These are phyloP conservation scores for Alca torda DNA, from an alignment of 2,797 vertebrate species.

Conservation along the genomic window DNA sequence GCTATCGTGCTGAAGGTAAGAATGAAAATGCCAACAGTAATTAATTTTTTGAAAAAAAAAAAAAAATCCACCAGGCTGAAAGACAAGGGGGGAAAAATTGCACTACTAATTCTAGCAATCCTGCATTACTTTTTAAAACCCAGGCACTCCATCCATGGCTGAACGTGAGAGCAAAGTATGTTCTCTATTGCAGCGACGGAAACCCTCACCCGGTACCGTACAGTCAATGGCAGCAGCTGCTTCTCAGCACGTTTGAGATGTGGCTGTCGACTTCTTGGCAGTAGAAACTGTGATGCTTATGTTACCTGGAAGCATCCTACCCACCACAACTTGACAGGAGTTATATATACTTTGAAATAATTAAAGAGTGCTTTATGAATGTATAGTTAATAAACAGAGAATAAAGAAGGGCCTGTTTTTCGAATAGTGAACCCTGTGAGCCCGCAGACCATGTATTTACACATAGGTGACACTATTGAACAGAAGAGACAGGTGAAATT, in stretches of 20 bases:
- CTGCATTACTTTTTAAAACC: not conserved
- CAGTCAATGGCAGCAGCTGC: not conserved
- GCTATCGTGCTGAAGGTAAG: not conserved
- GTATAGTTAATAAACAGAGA: not conserved
- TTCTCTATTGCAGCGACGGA: not conserved
- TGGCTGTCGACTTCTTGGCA: not conserved
- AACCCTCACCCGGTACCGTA: accelerated
- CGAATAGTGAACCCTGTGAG: not conserved
- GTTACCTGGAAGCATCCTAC: not conserved
- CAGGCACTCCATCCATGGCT: not conserved
- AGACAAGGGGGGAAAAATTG: not conserved
- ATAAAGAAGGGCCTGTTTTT: not conserved
- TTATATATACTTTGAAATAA: not conserved
- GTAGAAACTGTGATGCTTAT: not conserved
- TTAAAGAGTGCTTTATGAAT: not conserved
- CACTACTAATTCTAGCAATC: not conserved
- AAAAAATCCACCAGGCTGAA: not conserved
- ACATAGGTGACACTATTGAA: not conserved
- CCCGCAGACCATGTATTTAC: not conserved
- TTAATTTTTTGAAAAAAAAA: not conserved
- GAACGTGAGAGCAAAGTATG: not conserved
- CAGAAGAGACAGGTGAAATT: not conserved
- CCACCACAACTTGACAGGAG: not conserved
- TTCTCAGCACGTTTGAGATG: not conserved
- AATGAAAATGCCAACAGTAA: not conserved